Evolutionary conservation across 2,113 vertebrate species (phyloP), one percentile per base, ranked within the genome.

Genomic region (Tringa solitaria): DNA sequence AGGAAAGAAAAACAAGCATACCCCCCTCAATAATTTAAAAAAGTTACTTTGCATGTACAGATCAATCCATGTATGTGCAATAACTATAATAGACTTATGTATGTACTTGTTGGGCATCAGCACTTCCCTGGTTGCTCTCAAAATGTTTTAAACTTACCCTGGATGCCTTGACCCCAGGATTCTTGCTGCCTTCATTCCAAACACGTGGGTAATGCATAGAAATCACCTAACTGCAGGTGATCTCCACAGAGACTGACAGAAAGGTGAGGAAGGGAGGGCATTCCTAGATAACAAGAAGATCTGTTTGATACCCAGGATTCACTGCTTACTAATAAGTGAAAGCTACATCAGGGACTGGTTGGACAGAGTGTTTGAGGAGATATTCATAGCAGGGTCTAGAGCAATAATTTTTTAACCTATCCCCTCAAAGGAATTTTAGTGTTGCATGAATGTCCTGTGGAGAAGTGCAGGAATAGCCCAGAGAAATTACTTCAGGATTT

Each of bases 11-110:
- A 85, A 10, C 22, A 64, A 77, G 20, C 4, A 35, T 63, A 46
- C 15, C 2, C 0, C 3, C 8, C 6, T 54, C 15, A 15, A 8
- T 9, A 27, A 16, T 60, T 67, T 27, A 41, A 30, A 63, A 28
- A 50, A n/a, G 8, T 24, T 56, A 35, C 39, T 87, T 91, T 89
- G 16, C 9, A 18, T 61, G 7, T 84, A 48, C 27, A 89, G 27
- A 64, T 63, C 18, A 54, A 45, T 32, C 24, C 32, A 33, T 48
- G 4, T 65, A 69, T 24, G 45, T 80, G 33, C 27, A 69, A 17
- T 30, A 35, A 43, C 4, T 54, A 1, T 46, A 4, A 21, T 19
- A 73, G 57, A 50, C 27, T 46, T 60, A 27, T 1, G 1, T 43
- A 26, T 32, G 24, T 7, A 12, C 8, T 60, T 69, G 17, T 35